Evolutionary conservation across 2,888 invertebrate genomes (phyloP), one percentile per base, ranked within the genome.

Genomic region (Conchocele bisecta): DNA sequence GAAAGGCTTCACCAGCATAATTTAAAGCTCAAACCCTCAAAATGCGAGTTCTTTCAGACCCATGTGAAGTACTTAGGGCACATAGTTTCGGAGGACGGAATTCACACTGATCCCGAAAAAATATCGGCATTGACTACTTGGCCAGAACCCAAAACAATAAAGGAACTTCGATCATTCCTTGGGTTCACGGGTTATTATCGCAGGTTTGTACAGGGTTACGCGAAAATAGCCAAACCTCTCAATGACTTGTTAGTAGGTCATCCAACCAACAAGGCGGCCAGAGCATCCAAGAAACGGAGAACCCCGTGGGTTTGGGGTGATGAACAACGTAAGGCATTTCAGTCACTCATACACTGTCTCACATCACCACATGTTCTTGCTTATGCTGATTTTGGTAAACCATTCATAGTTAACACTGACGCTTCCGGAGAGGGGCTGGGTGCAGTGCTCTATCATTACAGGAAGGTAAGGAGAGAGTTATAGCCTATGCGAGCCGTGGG

Each of bases 351-450:
- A 22, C 42, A 64, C 22, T 44, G 48, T 20, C 37, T 56, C 7
- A 50, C 56, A 11, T 17, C 39, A 1, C 46, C 57, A 29, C 73
- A 67, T 20, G 39, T 73, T 9, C 44, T 68, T 24, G 63, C 48
- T 1, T 73, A 53, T 59, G 73, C 68, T 13, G 68, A 64, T 53
- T 73, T 58, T 22, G 33, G 37, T 2, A 58, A 59, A 41, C 70
- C 65, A 7, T 70, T 64, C 33, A 37, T 39, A 15, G 22, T 70
- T 7, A 39, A 58, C 20, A 48, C 44, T 17, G 64, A 70, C 42
- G 70, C 70, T 15, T 33, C 13, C 29, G 13, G 29, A 6, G 35
- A 57, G 31, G 70, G 58, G 11, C 51, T 57, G 41, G 51, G 59
- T 31, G 59, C 70, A 26, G 58, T 70, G 6, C 48, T 65, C 1